Evolutionary conservation across 2,888 invertebrate species (phyloP).

Genomic region (Tridacna crocea): DNA sequence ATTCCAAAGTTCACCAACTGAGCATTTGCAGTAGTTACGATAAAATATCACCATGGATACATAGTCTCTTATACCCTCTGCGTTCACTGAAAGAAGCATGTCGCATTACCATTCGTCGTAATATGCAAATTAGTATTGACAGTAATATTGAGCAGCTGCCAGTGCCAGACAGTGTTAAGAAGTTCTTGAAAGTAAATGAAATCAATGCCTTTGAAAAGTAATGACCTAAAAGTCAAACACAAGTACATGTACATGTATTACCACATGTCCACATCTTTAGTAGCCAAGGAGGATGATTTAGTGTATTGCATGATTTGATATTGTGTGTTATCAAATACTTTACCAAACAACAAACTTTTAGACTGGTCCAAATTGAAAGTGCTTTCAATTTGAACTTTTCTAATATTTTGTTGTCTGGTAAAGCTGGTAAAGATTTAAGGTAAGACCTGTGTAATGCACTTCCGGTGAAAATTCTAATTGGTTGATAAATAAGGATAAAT

Average conservation of each 20-base stretch:
- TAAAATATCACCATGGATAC: constrained; percentile 76
- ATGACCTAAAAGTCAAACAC: constrained; percentile 3
- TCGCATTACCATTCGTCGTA: constrained; percentile 70
- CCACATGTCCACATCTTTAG: no score
- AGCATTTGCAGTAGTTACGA: constrained; percentile 79
- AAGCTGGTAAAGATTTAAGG: no score
- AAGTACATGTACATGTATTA: constrained; percentile 3
- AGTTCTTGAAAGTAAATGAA: constrained; percentile 56
- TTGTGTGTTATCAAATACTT: no score
- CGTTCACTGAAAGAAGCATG: constrained; percentile 74
- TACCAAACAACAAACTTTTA: no score
- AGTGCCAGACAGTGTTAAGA: constrained; percentile 64
- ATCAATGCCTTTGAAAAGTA: constrained; percentile 18
- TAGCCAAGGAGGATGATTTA: no score
- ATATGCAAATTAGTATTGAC: constrained; percentile 69
- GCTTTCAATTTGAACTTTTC: no score
- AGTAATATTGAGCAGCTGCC: constrained; percentile 68
- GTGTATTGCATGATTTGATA: no score
- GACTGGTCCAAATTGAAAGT: no score
- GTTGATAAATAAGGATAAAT: no score
- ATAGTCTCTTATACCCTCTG: constrained; percentile 71
- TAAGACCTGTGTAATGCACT: no score
- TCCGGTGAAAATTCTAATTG: no score
- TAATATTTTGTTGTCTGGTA: no score
- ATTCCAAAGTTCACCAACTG: constrained; percentile 72